Evolutionary conservation across 2,888 invertebrate genomes (phyloP), one percentile per base, ranked within the genome.

Genomic region (Allacma fusca): DNA sequence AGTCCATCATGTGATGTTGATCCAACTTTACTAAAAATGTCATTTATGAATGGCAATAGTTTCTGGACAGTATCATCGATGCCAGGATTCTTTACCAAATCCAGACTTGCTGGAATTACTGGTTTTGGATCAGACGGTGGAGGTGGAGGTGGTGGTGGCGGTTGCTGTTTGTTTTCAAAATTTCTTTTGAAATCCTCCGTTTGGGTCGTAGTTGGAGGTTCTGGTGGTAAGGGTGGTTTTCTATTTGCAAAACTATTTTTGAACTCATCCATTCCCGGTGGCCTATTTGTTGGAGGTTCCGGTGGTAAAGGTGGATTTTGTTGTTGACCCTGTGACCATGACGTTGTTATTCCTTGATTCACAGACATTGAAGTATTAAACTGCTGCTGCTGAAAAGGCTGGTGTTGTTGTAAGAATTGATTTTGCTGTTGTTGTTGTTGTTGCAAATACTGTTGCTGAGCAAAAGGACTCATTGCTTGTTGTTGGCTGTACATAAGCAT

Each of bases 391-490:
- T 70, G 76, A 21, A 29, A 65, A 23, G 23, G 76, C 62, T 65
- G 68, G 23, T 77, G 79, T 23, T 79, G 81, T 21, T 70, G 69
- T 13, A 76, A 70, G 64, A n/a, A 76, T 7, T 13, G 1, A 62
- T 21, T 69, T 23, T 57, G 64, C 23, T 67, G 69, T 29, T 78
- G 73, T 65, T 16, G 59, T 34, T 69, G 69, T 70, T 59, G 79
- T 62, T 23, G 59, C 7, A 26, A 40, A 26, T 26, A 50, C 16
- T 73, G 73, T 34, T 69, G 50, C 50, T 50, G 50, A 50, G 50
- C 50, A n/a, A 50, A 50, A 19, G 50, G 50, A 50, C 16, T 50
- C 50, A 50, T 50, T 16, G 50, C 68, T 21, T 40, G 40, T n/a
- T 40, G 34, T 9, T 70, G 70, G 50, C 24, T 65, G n/a, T 34